Evolutionary conservation across 2,113 vertebrate genomes (phyloP).

Genomic region (Ceratotherium simum): DNA sequence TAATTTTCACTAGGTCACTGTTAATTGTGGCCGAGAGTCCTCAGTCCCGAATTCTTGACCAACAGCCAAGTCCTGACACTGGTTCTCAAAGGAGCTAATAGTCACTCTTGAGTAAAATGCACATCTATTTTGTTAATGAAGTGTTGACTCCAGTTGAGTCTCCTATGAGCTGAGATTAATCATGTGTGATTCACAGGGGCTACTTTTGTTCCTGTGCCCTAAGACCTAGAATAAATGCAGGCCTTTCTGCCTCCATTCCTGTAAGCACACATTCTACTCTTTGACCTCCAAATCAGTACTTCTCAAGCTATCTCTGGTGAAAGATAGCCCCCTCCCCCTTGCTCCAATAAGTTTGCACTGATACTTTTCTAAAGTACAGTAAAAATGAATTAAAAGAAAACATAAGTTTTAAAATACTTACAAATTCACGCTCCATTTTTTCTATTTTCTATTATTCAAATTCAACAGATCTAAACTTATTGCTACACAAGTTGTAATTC

Average conservation of each 20-base stretch:
- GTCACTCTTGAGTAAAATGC: background rate
- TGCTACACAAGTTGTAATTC: background rate
- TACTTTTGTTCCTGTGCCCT: background rate
- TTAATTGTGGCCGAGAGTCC: background rate
- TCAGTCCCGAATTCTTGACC: background rate
- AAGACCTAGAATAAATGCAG: background rate
- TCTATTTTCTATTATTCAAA: background rate
- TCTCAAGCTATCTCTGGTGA: background rate
- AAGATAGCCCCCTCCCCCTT: background rate
- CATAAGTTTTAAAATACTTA: background rate
- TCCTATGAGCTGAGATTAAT: background rate
- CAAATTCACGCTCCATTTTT: background rate
- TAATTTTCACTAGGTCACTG: background rate
- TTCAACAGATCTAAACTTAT: background rate
- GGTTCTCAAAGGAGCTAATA: background rate
- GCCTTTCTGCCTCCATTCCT: background rate
- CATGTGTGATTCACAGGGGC: background rate
- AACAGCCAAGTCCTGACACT: background rate
- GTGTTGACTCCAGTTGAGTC: background rate
- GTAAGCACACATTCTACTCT: rapidly evolving
- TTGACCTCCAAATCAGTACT: background rate
- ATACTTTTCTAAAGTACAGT: background rate
- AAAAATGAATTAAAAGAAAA: conserved; percentile 8
- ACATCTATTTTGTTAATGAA: background rate
- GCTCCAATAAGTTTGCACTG: background rate